phyloP scores from a whole-genome alignment of 2,797 vertebrate genomes.

The Pyrocephalus nanus region DNA sequence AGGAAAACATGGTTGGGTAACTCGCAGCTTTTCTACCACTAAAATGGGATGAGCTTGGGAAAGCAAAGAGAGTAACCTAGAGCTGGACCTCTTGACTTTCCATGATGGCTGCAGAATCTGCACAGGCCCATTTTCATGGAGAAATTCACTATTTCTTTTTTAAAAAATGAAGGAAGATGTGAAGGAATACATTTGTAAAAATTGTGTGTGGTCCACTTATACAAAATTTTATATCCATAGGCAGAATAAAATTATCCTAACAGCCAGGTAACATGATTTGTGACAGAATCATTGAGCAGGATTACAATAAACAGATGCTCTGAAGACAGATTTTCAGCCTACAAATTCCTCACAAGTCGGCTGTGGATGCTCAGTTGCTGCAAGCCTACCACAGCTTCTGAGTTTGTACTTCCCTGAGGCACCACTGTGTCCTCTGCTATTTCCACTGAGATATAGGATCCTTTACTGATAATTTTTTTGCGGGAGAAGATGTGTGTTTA shows the following conservation, averaged over 20 bases:
- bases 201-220: not conserved
- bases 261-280: not conserved
- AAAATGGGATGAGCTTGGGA: not conserved
- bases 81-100: not conserved
- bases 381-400: not conserved
- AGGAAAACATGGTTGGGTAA: not conserved
- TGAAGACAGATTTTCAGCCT: not conserved
- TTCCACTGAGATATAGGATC: not conserved
- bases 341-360: not conserved
- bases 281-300: not conserved
- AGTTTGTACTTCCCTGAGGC: not conserved
- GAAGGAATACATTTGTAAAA: not conserved
- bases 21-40: not conserved
- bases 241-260: not conserved
- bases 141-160: not conserved
- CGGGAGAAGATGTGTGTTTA: not conserved
- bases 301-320: not conserved
- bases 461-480: not conserved
- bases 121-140: not conserved
- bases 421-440: not conserved
- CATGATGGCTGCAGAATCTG: not conserved
- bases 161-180: not conserved
- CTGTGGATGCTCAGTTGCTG: not conserved
- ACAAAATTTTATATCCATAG: not conserved
- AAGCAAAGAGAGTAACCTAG: not conserved